These are phyloP conservation scores for Intellagama lesueurii DNA, from an alignment of 2,797 vertebrate species.

Conservation along the genomic window DNA sequence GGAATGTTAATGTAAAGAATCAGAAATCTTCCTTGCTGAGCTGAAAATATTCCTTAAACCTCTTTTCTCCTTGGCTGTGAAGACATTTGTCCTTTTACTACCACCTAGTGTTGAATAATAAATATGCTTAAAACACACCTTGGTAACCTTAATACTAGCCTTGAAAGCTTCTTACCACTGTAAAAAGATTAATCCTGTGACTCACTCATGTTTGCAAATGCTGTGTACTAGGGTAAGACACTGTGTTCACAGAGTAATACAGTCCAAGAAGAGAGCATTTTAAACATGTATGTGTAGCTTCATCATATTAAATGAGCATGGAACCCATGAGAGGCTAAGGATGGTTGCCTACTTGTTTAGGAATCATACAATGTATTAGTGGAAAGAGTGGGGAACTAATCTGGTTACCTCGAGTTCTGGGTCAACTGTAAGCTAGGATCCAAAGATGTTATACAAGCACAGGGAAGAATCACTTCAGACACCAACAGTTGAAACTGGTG, in stretches of 20 bases:
- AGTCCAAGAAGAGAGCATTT: neutral
- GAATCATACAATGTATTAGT: neutral
- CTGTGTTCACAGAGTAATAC: neutral
- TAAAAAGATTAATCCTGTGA: neutral
- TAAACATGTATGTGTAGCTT: neutral
- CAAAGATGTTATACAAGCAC: neutral
- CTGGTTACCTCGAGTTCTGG: neutral
- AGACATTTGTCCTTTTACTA: constrained; percentile 25
- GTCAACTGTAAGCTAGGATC: constrained; percentile 3
- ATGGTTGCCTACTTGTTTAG: neutral
- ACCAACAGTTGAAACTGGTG: neutral
- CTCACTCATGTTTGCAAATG: neutral
- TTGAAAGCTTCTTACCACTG: constrained; percentile 5
- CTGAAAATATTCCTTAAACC: neutral
- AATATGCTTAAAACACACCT: neutral
- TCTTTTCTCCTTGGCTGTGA: neutral
- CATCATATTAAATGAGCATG: neutral
- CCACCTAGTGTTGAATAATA: constrained; percentile 36
- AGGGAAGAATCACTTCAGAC: neutral
- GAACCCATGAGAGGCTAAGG: neutral
- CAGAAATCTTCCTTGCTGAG: neutral
- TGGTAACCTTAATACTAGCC: neutral
- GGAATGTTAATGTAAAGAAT: neutral
- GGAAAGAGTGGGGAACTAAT: neutral
- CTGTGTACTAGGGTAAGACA: neutral